These are phyloP conservation scores for Eulemur rubriventer DNA, from an alignment of 2,797 vertebrate genomes.

Conservation along the genomic window DNA sequence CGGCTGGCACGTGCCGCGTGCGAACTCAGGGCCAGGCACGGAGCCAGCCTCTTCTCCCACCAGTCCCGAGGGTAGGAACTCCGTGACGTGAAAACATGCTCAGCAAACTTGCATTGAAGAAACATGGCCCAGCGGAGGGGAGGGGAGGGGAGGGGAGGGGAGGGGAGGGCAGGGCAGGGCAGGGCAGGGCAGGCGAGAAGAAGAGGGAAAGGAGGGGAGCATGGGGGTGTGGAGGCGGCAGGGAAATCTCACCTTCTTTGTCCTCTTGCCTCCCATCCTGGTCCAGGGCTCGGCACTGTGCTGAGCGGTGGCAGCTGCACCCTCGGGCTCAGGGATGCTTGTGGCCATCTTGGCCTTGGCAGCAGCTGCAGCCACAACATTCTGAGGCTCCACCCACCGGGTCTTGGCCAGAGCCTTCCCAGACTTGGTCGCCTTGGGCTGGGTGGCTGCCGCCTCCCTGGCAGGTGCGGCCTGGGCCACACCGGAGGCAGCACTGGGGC, in stretches of 20 bases:
- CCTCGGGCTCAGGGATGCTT: conserved; percentile 23
- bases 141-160: not conserved
- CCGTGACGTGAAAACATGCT: not conserved
- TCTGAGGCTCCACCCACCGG: conserved; percentile 66
- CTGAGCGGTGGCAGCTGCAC: conserved; percentile 39
- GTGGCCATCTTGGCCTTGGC: conserved; percentile 51
- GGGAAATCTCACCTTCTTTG: conserved; percentile 59
- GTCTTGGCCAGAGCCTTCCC: conserved; percentile 67
- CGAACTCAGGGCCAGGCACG: conserved; percentile 28
- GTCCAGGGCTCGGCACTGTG: conserved; percentile 54
- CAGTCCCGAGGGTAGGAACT: not conserved
- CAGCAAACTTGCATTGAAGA: not conserved
- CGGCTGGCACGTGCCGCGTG: not conserved
- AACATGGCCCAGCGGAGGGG: not conserved
- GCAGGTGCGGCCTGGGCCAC: conserved; percentile 1
- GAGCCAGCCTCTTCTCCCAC: conserved; percentile 24
- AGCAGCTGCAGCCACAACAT: conserved; percentile 13
- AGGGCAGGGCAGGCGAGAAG: too few relatives aligned
- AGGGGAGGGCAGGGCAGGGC: too few relatives aligned
- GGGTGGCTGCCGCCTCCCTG: conserved; percentile 25
- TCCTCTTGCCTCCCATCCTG: conserved; percentile 72
- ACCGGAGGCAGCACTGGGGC: not conserved
- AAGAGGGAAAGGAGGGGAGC: not conserved
- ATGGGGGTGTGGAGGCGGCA: not conserved
- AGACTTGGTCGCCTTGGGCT: conserved; percentile 60